Evolutionary conservation across 2,797 vertebrate species (phyloP), one percentile per base, ranked within the genome.

Genomic region (Petrocephalus sullivani): DNA sequence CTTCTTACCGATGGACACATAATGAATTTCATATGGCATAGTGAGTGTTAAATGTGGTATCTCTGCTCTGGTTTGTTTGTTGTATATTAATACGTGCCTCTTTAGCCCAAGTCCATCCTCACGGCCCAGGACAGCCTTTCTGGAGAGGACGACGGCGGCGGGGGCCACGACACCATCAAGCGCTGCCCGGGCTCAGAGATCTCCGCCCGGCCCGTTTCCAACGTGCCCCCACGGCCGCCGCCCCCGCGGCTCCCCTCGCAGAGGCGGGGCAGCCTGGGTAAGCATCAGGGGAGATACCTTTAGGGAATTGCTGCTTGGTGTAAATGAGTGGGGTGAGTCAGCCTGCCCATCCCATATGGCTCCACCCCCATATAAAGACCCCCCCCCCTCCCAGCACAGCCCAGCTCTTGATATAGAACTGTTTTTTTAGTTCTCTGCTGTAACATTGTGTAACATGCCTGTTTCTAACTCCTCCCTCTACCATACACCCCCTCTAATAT

Each of bases 121-220:
- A 88, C 81, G 75, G 84, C 91, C 19, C 58, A 89, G 33, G 89
- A 88, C 67, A 89, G 85, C 64, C 92, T 91, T 41, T 92, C 92
- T 33, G 92, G 93, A 88, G 91, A 95, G 88, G 96, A 96, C 87
- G 95, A 96, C 19, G 94, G 95, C 87, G 41, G 41, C 41, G 41
- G 41, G 3, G 95, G 94, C 92, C 95, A 96, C 89, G 96, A 96
- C 89, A 97, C 96, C 51, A 96, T 97, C 89, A 97, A 97, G 92
- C 95, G 95, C 90, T 96, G 96, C 90, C 96, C 96, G 21, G 87
- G 83, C 0, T 92, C 94, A 7, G 95, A 95, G 75, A 96, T 95
- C 90, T 96, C 95, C 60, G 94, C 93, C 88, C 96, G 95, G 87
- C 92, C 94, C 57, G 89, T 93, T 7, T 95, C 95, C 89, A 95